Evolutionary conservation across 2,113 vertebrate genomes (phyloP), one percentile per base, ranked within the genome.

Genomic region (Paradoxurus hermaphroditus): DNA sequence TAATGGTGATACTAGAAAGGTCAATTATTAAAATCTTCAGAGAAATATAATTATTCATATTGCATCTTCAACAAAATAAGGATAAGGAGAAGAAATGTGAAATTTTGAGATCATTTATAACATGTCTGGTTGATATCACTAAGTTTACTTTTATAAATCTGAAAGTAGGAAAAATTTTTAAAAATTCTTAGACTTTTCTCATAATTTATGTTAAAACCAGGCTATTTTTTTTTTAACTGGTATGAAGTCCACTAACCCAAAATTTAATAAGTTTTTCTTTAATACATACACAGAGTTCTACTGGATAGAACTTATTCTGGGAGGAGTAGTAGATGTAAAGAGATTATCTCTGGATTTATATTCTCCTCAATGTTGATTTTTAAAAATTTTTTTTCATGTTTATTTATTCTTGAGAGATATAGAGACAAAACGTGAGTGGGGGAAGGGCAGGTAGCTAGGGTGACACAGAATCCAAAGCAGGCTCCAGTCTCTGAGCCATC

Each of bases 31-130:
- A 84, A n/a, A 36, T n/a, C 56, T 85, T 59, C n/a, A 86, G 36
- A 70, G 34, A 72, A 85, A 70, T 92, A 49, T 31, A 90, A 41
- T 75, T 96, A 93, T 87, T 62, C 68, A 70, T 87, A 83, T 79
- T 75, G 1, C 67, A 5, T 86, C 82, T 93, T 87, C 31, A 75
- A 72, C 63, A 85, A 95, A 89, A 21, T 8, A 91, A 83, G 70
- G 41, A 23, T 56, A 39, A 85, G 21, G 67, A 51, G 31, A 75
- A 73, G 27, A 85, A 63, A 56, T 63, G 13, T 63, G 79, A 67
- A 86, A 91, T 94, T 15, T 72, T 86, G 56, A 94, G 39, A 49
- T 91, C 4, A 46, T 70, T 84, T 78, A 44, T 88, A 88, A 68
- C 91, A 83, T 53, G 36, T 91, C 86, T 81, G 12, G 12, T 65